Percentiles rank a stretch among this genome's conserved stretches.
Conservation (phyloP, 2,113 vertebrate species). For the Alectura lathami region DNA sequence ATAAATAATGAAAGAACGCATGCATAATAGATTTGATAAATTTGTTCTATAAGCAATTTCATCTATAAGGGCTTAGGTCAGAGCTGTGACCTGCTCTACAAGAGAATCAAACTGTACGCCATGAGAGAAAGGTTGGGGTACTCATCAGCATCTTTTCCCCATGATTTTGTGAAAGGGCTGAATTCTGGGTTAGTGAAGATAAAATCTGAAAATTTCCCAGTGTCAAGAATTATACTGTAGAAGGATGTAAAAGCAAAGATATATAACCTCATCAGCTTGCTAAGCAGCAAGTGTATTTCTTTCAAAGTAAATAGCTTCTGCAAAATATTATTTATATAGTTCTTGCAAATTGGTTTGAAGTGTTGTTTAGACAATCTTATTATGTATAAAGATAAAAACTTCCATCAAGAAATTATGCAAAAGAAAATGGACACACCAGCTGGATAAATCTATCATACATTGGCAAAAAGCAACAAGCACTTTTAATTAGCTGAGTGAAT, state of each 20-base stretch:
- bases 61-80: not conserved
- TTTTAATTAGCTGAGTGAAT: constrained; percentile 99
- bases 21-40: not conserved
- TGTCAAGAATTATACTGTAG: not conserved
- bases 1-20: not conserved
- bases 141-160: not conserved
- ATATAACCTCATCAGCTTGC: constrained; percentile 7
- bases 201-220: not conserved
- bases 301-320: constrained; percentile 61
- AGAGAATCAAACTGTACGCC: not conserved
- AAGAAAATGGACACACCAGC: constrained; percentile 87
- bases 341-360: constrained; percentile 72
- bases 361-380: constrained; percentile 81
- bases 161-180: not conserved
- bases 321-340: constrained; percentile 75
- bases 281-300: constrained; percentile 38
- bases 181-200: not conserved
- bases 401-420: constrained; percentile 83
- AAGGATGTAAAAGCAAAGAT: not conserved
- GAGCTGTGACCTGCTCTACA: not conserved
- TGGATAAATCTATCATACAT: constrained; percentile 91
- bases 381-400: constrained; percentile 82
- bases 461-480: constrained; percentile 83
- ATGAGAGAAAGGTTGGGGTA: not conserved
- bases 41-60: not conserved